These are phyloP conservation scores for Eidolon helvum DNA, from an alignment of 2,113 vertebrate genomes.

Conservation along the genomic window DNA sequence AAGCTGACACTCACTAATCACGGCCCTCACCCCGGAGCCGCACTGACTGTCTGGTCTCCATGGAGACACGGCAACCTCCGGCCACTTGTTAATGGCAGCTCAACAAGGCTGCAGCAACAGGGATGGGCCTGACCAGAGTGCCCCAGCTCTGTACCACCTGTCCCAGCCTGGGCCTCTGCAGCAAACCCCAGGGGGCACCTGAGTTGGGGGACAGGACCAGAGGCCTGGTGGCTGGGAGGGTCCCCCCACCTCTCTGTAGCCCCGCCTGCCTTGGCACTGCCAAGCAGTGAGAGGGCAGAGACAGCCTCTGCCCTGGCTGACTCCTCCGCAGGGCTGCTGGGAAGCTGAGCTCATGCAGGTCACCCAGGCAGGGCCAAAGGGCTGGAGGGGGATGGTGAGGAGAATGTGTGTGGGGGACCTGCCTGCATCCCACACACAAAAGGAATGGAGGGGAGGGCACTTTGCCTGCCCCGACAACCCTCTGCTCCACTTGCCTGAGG, in stretches of 20 bases:
- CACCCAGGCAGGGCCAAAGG: constrained; percentile 69
- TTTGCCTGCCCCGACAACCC: constrained; percentile 58
- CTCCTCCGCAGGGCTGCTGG: constrained; percentile 75
- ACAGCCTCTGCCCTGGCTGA: constrained; percentile 59
- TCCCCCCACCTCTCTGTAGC: background rate
- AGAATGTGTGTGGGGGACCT: background rate
- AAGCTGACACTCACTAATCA: constrained; percentile 89
- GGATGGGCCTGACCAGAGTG: constrained; percentile 50
- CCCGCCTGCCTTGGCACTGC: constrained; percentile 61
- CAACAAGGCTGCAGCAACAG: constrained; percentile 75
- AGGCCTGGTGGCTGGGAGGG: background rate
- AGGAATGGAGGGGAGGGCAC: constrained; percentile 6
- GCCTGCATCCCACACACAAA: constrained; percentile 51
- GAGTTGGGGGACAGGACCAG: background rate
- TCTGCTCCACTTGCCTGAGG: constrained; percentile 70
- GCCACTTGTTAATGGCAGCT: constrained; percentile 88
- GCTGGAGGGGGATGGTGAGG: constrained; percentile 63
- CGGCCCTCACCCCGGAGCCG: constrained; percentile 85
- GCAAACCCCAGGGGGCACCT: constrained; percentile 30
- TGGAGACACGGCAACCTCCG: constrained; percentile 89
- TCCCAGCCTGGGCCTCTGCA: constrained; percentile 35
- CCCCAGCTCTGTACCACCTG: constrained; percentile 21
- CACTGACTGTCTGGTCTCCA: constrained; percentile 89
- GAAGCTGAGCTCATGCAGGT: constrained; percentile 78
- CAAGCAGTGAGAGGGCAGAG: constrained; percentile 61